Evolutionary conservation across 1,140 invertebrate genomes (phyloP).

Genomic region (Nasonia longicornis): DNA sequence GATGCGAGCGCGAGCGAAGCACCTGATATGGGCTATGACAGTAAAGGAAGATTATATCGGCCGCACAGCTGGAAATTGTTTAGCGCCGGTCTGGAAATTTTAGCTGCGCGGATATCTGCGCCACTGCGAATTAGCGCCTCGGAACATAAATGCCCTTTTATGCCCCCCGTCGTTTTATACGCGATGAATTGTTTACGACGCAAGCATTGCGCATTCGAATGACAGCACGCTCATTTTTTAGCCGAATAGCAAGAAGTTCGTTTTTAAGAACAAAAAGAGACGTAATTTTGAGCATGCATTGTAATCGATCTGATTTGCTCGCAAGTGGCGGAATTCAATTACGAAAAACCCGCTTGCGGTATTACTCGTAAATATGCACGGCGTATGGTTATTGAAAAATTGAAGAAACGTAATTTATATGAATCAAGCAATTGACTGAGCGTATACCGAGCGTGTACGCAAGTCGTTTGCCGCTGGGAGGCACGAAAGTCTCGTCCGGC

Average conservation of each 20-base stretch:
- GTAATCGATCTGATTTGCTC: background rate
- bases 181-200: conserved; percentile 3
- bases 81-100: conserved; percentile 20
- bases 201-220: background rate
- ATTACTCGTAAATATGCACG: conserved; percentile 1
- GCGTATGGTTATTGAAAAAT: conserved; percentile 1
- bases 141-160: conserved; percentile 7
- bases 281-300: too few relatives aligned
- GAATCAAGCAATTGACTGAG: conserved; percentile 15
- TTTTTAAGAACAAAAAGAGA: too few relatives aligned
- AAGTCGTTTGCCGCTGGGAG: background rate
- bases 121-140: background rate
- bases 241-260: background rate
- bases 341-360: background rate
- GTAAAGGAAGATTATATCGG: conserved; percentile 26
- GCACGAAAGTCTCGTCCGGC: background rate
- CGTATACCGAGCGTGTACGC: background rate
- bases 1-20: too few relatives aligned
- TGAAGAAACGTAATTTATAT: conserved; percentile 27
- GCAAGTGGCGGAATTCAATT: conserved; percentile 3
- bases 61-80: conserved; percentile 8
- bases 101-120: background rate
- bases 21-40: background rate
- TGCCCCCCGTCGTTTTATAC: background rate
- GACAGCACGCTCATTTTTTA: background rate